phyloP scores from a whole-genome alignment of 2,888 invertebrate species.

The Elysia crispata region DNA sequence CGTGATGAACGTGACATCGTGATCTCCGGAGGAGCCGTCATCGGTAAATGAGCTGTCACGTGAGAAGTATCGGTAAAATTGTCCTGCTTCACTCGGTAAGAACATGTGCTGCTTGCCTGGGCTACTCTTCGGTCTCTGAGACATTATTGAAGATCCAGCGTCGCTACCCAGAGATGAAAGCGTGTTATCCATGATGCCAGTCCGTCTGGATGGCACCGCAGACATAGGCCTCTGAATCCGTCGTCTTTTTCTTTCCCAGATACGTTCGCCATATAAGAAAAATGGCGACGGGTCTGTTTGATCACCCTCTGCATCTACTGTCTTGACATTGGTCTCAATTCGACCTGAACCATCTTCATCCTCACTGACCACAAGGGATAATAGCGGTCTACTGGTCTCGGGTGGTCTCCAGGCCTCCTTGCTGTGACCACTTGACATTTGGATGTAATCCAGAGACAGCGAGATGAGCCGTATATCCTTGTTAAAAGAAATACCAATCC shows the following conservation, averaged over 20 bases:
- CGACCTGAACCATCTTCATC: conserved; percentile 18
- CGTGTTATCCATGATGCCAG: conserved; percentile 1
- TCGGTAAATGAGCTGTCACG: background rate
- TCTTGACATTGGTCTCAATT: conserved; percentile 18
- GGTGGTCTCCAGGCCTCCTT: conserved; percentile 65
- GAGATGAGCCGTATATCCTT: conserved; percentile 72
- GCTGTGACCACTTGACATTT: conserved; percentile 72
- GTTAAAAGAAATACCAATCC: background rate
- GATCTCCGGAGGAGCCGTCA: background rate
- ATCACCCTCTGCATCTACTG: conserved; percentile 50
- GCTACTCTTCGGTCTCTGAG: conserved; percentile 62
- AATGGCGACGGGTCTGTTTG: conserved; percentile 58
- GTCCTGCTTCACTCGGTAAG: background rate
- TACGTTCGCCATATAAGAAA: conserved; percentile 72
- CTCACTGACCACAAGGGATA: no score
- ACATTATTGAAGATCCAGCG: conserved; percentile 14
- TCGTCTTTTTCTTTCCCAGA: conserved; percentile 66
- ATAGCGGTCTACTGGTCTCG: conserved; percentile 6
- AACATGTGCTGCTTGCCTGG: conserved; percentile 51
- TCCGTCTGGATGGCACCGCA: conserved; percentile 53
- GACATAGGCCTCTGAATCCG: conserved; percentile 59
- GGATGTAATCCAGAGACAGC: conserved; percentile 70
- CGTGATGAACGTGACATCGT: conserved; percentile 11
- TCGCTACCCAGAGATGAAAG: background rate
- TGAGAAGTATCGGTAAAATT: background rate